A percentile compares a stretch with the other conserved stretches of the same genome.
phyloP scores from a whole-genome alignment of 1,140 invertebrate genomes.

The Agrypnia vestita region DNA sequence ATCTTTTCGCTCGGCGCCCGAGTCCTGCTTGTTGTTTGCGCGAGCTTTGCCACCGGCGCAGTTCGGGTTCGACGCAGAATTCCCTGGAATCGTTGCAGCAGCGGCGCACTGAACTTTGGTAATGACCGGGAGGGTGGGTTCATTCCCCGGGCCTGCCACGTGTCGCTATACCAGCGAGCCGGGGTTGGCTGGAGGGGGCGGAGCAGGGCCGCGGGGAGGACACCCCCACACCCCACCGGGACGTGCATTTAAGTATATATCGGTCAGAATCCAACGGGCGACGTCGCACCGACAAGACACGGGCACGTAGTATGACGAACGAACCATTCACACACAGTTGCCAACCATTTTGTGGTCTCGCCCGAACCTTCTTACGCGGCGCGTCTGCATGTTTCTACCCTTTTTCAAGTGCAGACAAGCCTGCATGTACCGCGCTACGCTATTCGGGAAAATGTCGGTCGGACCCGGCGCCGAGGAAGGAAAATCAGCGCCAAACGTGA shows the following conservation, averaged over 20 bases:
- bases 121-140: conserved; percentile 36
- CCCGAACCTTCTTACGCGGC: too few relatives aligned
- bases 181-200: not conserved
- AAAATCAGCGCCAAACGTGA: not conserved
- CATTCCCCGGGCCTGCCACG: conserved; percentile 35
- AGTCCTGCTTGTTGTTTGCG: not conserved
- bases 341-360: too few relatives aligned
- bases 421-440: not conserved
- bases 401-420: too few relatives aligned
- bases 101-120: conserved; percentile 40
- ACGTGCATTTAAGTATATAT: conserved; percentile 30
- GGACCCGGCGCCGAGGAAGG: not conserved
- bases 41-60: not conserved
- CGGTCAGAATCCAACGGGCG: conserved; percentile 1
- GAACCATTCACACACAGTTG: too few relatives aligned
- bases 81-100: conserved; percentile 38
- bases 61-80: conserved; percentile 36
- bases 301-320: not conserved
- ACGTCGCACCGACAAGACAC: not conserved
- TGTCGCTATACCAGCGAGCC: conserved; percentile 15
- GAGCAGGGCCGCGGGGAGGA: not conserved
- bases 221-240: not conserved
- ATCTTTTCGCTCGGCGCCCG: not conserved
- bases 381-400: too few relatives aligned
- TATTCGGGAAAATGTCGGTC: conserved; percentile 5